Base-by-base conservation (phyloP, 2,888 invertebrate species). In the Pseudococcus viburni region DNA sequence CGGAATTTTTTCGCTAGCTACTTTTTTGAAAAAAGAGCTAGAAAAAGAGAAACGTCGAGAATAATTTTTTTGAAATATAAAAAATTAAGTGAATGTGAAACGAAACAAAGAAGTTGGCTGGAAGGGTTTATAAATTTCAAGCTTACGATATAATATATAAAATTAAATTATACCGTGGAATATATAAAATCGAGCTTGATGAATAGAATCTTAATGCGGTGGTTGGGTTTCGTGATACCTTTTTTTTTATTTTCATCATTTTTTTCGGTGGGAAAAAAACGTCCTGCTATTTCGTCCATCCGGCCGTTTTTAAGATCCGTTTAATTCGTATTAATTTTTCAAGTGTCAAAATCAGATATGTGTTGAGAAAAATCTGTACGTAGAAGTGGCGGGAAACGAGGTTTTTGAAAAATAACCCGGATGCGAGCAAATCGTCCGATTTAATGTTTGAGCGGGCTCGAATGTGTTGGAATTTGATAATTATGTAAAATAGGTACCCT, bases 11-110 rank as follows among this genome's bases (percentile, higher is more conserved):
- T 46, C 42, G 39, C 73, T 22, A 1, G 73, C 33, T 83, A 22
- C 80, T 83, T 22, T 15, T 17, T n/a, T 7, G 8, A 55, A 55
- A n/a, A 83, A 80, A 80, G 42, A 42, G 42, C 42, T 42, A 7
- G 46, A 33, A 33, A 33, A 33, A 73, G 39, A 73, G 33, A 39
- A 73, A 73, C 33, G 46, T 46, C 9, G 46, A 19, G 46, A 83
- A 83, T 83, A 83, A 83, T 83, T 83, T 83, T 83, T 46, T 83
- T 46, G 80, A 83, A 46, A 46, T 19, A 19, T 39, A 33, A 83
- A 83, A 83, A 83, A 73, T 73, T 83, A 83, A 83, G 46, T 83
- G 80, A 46, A 42, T 83, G 46, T 46, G 80, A 46, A 83, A 73
- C 15, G 73, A 73, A 73, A 73, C 73, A 73, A 73, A 68, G 68